Evolutionary conservation across 2,113 vertebrate genomes (phyloP).

Genomic region (Xiphias gladius): DNA sequence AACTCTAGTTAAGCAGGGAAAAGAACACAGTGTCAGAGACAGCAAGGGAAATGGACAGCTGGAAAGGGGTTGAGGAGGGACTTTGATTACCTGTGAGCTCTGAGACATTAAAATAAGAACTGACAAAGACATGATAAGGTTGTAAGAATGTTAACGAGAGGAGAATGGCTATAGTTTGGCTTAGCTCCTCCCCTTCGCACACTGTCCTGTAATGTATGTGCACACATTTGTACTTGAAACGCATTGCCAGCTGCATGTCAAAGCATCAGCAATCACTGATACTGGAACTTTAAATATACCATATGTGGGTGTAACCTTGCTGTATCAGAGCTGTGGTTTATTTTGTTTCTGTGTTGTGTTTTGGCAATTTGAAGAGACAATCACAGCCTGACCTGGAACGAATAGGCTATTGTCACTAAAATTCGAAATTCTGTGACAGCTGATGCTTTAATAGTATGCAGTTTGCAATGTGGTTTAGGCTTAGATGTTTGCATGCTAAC

Average conservation of each 20-base stretch:
- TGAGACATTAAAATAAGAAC: slow-evolving; percentile 63
- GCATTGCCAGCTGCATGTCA: not conserved
- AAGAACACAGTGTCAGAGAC: slow-evolving; percentile 86
- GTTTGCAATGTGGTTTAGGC: slow-evolving; percentile 8
- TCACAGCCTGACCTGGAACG: not conserved
- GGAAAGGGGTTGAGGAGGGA: slow-evolving; percentile 84
- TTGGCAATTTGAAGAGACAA: not conserved
- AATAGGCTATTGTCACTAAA: not conserved
- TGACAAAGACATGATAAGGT: slow-evolving; percentile 69
- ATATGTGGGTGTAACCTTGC: not conserved
- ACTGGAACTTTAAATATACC: not conserved
- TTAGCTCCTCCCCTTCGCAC: slow-evolving; percentile 73
- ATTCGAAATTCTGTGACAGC: not conserved
- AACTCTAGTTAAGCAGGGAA: slow-evolving; percentile 86
- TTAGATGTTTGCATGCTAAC: slow-evolving; percentile 20
- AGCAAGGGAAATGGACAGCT: slow-evolving; percentile 81
- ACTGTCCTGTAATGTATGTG: slow-evolving; percentile 56
- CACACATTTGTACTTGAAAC: slow-evolving; percentile 23
- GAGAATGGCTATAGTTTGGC: slow-evolving; percentile 66
- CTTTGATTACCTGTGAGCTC: slow-evolving; percentile 70
- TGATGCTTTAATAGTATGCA: slow-evolving; percentile 8
- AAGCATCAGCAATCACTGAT: slow-evolving; percentile 35
- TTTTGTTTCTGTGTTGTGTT: not conserved
- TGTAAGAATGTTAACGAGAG: slow-evolving; percentile 59
- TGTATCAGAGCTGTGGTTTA: not conserved